A percentile compares a stretch with the other conserved stretches of the same genome.
Conservation (phyloP, 1,140 invertebrate species). For the Homalodisca vitripennis region DNA sequence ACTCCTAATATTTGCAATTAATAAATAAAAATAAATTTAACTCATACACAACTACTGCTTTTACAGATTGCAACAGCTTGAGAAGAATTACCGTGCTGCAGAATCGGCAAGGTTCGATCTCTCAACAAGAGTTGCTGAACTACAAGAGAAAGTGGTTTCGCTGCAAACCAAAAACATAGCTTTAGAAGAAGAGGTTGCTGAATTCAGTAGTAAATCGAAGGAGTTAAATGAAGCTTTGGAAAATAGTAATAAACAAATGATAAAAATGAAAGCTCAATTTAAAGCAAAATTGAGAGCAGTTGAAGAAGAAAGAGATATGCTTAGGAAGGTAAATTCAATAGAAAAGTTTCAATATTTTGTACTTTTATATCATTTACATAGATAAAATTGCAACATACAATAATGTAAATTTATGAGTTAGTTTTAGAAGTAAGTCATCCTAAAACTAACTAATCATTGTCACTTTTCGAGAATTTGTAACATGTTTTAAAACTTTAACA, state of each 20-base stretch:
- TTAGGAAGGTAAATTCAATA: conserved; percentile 59
- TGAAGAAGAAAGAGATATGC: conserved; percentile 72
- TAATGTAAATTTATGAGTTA: no score
- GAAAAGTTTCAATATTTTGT: not conserved
- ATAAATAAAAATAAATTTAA: no score
- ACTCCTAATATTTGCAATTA: no score
- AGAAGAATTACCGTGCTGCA: conserved; percentile 42
- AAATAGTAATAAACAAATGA: conserved; percentile 75
- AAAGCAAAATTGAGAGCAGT: conserved; percentile 79
- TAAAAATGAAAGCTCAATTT: conserved; percentile 78
- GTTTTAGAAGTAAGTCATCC: no score
- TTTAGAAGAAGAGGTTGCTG: conserved; percentile 12
- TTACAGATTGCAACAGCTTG: conserved; percentile 33
- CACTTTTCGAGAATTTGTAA: no score
- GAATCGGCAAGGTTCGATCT: conserved; percentile 56
- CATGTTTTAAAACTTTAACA: no score
- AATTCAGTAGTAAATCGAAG: conserved; percentile 41
- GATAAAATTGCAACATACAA: not conserved
- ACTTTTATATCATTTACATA: not conserved
- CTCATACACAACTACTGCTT: no score
- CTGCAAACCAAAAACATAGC: conserved; percentile 46
- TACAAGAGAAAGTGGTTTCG: conserved; percentile 36
- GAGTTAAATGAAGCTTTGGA: conserved; percentile 68
- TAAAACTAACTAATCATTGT: no score
- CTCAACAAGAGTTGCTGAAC: conserved; percentile 47